Evolutionary conservation across 2,888 invertebrate genomes (phyloP).

Genomic region (Macrophya alboannulata): DNA sequence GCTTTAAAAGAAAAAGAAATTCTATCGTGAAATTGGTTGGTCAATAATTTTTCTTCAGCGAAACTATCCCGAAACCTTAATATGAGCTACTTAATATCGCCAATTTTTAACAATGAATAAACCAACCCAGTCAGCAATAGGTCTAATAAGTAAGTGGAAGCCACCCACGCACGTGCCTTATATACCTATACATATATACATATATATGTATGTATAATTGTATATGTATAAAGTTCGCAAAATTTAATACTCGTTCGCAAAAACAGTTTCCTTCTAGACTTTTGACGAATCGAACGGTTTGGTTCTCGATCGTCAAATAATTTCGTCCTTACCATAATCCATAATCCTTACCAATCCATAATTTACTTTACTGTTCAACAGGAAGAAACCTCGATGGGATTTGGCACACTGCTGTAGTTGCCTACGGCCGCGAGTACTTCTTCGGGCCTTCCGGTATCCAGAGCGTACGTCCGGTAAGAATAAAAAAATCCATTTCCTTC

Average conservation of each 20-base stretch:
- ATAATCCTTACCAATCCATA: no score
- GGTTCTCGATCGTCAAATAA: background rate
- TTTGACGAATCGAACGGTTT: no score
- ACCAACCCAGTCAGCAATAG: constrained; percentile 16
- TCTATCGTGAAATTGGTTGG: background rate
- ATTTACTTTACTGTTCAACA: constrained; percentile 78
- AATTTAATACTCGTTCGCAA: no score
- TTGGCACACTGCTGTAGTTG: constrained; percentile 97
- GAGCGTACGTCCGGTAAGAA: constrained; percentile 90
- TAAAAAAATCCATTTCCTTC: background rate
- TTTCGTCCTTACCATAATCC: background rate
- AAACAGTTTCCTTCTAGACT: no score
- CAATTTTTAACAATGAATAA: background rate
- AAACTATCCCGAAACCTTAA: background rate
- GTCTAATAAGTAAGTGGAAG: constrained; percentile 7
- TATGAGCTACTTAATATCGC: background rate
- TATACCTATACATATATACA: background rate
- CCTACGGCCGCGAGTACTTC: constrained; percentile 93
- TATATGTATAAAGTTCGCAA: no score
- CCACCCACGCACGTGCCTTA: constrained; percentile 23
- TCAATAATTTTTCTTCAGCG: background rate
- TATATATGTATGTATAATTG: background rate
- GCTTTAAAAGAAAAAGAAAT: background rate
- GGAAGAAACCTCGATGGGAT: constrained; percentile 94
- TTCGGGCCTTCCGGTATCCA: constrained; percentile 92